These are phyloP conservation scores for Drosophila auraria DNA, from an alignment of 1,140 invertebrate species.

Conservation along the genomic window DNA sequence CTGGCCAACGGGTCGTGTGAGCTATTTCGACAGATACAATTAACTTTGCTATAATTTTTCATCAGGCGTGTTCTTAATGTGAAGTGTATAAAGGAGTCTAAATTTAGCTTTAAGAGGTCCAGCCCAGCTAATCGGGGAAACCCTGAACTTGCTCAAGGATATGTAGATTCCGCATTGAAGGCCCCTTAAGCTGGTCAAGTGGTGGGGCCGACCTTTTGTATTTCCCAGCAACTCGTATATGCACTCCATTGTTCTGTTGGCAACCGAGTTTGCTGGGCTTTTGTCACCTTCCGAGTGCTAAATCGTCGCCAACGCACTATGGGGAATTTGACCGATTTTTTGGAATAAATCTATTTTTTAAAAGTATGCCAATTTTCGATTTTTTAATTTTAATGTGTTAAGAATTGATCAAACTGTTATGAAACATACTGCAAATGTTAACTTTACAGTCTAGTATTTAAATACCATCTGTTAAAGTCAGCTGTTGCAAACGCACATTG, in stretches of 20 bases:
- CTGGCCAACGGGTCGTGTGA: constrained; percentile 4
- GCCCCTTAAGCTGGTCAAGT: constrained; percentile 9
- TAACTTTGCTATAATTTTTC: neutral
- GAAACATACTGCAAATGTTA: too few species aligned
- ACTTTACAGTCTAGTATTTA: too few species aligned
- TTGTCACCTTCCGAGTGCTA: constrained; percentile 59
- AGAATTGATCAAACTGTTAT: too few species aligned
- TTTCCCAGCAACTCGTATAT: constrained; percentile 14
- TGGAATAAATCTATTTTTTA: too few species aligned
- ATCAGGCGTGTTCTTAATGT: neutral
- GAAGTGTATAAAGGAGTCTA: neutral
- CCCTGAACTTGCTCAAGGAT: constrained; percentile 45
- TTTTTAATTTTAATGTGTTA: too few species aligned
- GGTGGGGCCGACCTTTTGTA: constrained; percentile 4
- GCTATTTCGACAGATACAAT: constrained; percentile 12
- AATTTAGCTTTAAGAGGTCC: constrained; percentile 1
- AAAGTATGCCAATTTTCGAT: too few species aligned
- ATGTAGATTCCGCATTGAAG: constrained; percentile 22
- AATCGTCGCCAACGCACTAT: constrained; percentile 25
- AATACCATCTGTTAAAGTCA: too few species aligned
- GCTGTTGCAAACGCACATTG: too few species aligned
- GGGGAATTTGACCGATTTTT: too few species aligned
- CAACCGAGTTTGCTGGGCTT: constrained; percentile 23
- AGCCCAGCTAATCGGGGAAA: constrained; percentile 1
- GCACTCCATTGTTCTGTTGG: constrained; percentile 53